phyloP scores from a whole-genome alignment of 2,888 invertebrate genomes.

The Melanargia galathea region DNA sequence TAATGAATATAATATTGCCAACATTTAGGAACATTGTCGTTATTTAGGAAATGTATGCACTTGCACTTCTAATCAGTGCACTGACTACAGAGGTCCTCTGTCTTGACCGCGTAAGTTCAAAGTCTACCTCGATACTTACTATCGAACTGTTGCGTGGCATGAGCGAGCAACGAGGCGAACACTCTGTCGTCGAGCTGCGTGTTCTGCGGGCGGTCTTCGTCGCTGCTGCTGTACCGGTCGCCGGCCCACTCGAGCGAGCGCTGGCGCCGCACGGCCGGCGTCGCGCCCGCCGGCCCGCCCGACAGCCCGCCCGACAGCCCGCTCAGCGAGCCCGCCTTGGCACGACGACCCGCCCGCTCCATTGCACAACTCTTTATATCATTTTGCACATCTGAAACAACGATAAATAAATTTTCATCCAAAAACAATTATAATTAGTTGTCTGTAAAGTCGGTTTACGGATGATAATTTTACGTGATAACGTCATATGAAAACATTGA shows the following conservation, averaged over 20 bases:
- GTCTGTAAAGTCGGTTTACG: too few relatives aligned
- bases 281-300: constrained; percentile 56
- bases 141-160: constrained; percentile 79
- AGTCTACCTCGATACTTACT: too few relatives aligned
- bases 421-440: too few relatives aligned
- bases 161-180: constrained; percentile 79
- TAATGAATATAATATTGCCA: background rate
- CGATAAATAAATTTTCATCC: constrained; percentile 34
- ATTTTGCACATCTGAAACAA: constrained; percentile 63
- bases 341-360: constrained; percentile 75
- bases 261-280: constrained; percentile 73
- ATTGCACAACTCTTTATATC: constrained; percentile 66
- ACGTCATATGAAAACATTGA: too few relatives aligned
- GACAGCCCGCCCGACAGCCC: constrained; percentile 68
- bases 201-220: constrained; percentile 77
- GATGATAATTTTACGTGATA: too few relatives aligned
- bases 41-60: too few relatives aligned
- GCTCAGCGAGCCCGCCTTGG: constrained; percentile 74
- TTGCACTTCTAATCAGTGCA: too few relatives aligned
- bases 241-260: constrained; percentile 83
- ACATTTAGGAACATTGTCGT: background rate
- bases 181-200: constrained; percentile 77
- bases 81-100: too few relatives aligned
- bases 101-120: too few relatives aligned
- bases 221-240: constrained; percentile 82